Base-by-base conservation (phyloP, 2,797 vertebrate genomes). In the Denticeps clupeoides region DNA sequence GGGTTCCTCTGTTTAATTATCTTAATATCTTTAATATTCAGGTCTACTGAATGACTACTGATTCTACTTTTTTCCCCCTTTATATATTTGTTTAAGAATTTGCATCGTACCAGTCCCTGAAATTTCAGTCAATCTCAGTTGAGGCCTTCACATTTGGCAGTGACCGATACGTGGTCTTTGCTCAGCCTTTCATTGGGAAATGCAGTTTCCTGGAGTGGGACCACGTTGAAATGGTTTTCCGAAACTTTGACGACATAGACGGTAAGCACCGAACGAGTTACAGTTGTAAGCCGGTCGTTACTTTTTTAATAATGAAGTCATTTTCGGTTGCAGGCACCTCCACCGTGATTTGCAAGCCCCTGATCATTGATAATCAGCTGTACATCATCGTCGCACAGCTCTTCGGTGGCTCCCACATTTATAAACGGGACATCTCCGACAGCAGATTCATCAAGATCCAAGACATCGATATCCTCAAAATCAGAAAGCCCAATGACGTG, bases 391-490 rank as follows among this genome's bases (percentile, higher is more conserved):
- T 97, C 54, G 94, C 94, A 15, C 93, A 97, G 74, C 82, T 98
- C 9, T 97, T 98, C 43, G 91, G 92, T 11, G 93, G 93, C 53
- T 98, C 94, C 37, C 91, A 98, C 79, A 95, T 98, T 73, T 98
- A 93, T 73, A 97, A 96, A 72, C 82, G 93, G 49, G 93, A 98
- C 68, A 82, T 76, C 52, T 91, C 90, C 19, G 88, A 92, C 48
- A 91, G 93, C 78, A 94, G 93, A 62, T 98, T 98, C 71, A 93
- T 97, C 77, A 97, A 96, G 82, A 91, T 95, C 63, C 94, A 98
- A 78, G 93, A 94, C 75, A 94, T 98, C n/a, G 94, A 98, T 77
- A 90, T 93, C 65, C 84, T 93, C 55, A 92, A 83, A 75, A 96
- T 96, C 55, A 85, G 91, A 73, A 98, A 98, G 76, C 94, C 94